Conservation (phyloP, 2,113 vertebrate genomes). For the Phalacrocorax brasilianus region DNA sequence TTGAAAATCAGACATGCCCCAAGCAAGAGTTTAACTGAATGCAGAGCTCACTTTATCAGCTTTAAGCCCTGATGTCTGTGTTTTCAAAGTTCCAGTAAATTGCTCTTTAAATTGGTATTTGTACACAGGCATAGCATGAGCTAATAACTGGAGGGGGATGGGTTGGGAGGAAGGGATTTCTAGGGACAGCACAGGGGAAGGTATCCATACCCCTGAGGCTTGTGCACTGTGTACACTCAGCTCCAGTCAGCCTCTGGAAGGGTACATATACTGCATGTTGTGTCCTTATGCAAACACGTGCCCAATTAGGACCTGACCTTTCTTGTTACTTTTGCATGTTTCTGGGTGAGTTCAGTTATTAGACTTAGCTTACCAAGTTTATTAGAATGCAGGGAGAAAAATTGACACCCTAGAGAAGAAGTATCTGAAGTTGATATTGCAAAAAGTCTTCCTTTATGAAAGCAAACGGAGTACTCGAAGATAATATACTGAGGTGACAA, state of each 20-base stretch:
- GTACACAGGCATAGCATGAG: neutral
- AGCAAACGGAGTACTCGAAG: neutral
- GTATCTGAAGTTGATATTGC: neutral
- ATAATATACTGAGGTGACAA: neutral
- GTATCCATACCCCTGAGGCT: neutral
- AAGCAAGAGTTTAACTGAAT: neutral
- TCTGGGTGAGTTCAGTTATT: neutral
- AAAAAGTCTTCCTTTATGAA: neutral
- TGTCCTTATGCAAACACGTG: neutral
- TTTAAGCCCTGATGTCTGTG: neutral
- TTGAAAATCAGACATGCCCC: neutral
- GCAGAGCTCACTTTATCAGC: neutral
- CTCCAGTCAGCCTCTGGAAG: neutral
- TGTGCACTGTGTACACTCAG: neutral
- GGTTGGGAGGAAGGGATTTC: neutral
- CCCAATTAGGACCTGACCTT: neutral
- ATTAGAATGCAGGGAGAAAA: neutral
- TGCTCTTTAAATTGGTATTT: neutral
- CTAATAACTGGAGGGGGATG: neutral
- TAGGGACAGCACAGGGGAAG: neutral
- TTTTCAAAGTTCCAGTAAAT: neutral
- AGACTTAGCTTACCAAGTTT: neutral
- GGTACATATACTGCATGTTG: rapidly evolving
- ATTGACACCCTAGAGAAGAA: neutral
- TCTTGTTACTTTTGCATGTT: neutral